A percentile compares a stretch with the other conserved stretches of the same genome.
Evolutionary conservation across 2,888 invertebrate genomes (phyloP).

Genomic region (Conus canariensis): DNA sequence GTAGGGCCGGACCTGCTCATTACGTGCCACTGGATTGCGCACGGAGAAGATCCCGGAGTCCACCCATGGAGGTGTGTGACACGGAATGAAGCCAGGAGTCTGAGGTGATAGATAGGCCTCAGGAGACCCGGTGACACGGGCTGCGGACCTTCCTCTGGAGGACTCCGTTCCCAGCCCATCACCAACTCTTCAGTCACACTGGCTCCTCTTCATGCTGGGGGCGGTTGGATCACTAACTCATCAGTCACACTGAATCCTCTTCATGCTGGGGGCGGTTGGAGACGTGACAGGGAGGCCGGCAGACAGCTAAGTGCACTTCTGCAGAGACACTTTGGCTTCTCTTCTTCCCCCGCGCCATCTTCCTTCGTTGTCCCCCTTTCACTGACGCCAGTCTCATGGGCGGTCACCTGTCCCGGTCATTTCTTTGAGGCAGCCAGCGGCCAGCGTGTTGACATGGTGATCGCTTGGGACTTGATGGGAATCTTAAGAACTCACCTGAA

Average conservation of each 20-base stretch:
- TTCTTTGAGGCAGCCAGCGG: not conserved
- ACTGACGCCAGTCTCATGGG: not conserved
- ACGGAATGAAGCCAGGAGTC: not conserved
- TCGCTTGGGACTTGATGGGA: not conserved
- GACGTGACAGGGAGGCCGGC: slow-evolving; percentile 23
- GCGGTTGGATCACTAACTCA: not conserved
- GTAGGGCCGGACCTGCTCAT: not conserved
- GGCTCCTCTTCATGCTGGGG: slow-evolving; percentile 15
- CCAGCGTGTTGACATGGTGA: not conserved
- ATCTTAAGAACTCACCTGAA: not conserved
- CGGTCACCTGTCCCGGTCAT: not conserved
- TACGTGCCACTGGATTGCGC: not conserved
- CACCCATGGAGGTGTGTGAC: not conserved
- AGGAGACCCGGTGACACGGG: not conserved
- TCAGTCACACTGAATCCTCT: not conserved
- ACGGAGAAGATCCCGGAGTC: not conserved
- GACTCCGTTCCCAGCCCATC: not conserved
- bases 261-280: slow-evolving; percentile 21
- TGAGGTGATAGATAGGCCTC: not conserved
- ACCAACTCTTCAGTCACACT: not conserved
- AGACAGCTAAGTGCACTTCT: slow-evolving; percentile 13
- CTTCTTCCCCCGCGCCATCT: not conserved
- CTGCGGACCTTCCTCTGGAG: not conserved
- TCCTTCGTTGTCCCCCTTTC: not conserved
- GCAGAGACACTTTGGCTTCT: not conserved